A percentile compares a stretch with the other conserved stretches of the same genome.
Conservation (phyloP, 2,113 vertebrate genomes). For the Nothoprocta perdicaria region DNA sequence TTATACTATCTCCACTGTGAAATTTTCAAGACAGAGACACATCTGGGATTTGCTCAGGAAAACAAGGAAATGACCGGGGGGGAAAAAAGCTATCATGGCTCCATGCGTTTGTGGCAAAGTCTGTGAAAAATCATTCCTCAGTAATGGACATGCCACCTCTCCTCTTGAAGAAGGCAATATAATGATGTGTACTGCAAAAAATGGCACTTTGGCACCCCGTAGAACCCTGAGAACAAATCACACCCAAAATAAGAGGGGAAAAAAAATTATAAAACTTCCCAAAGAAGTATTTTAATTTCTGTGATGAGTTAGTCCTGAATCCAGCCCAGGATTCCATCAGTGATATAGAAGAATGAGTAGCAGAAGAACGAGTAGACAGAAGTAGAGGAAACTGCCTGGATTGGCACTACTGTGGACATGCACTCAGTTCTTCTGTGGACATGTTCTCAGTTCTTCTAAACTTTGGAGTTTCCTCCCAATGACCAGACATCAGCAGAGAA, state of each 20-base stretch:
- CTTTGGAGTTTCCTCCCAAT: not conserved
- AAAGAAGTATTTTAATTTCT: not conserved
- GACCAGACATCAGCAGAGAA: not conserved
- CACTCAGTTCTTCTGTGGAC: not conserved
- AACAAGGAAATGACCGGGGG: not conserved
- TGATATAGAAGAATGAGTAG: not conserved
- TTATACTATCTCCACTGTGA: not conserved
- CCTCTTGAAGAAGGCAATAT: not conserved
- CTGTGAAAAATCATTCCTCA: not conserved
- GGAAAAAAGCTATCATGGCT: not conserved
- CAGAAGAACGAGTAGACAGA: not conserved
- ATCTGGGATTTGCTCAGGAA: not conserved
- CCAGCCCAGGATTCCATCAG: not conserved
- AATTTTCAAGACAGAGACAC: not conserved
- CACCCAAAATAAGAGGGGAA: too few species aligned
- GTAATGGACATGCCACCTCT: fast-evolving
- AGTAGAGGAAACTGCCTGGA: not conserved
- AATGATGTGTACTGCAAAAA: not conserved
- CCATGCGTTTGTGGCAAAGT: not conserved
- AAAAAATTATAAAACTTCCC: too few species aligned
- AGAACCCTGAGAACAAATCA: not conserved
- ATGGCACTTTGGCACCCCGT: too few species aligned
- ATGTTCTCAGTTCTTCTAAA: too few species aligned
- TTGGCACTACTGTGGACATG: fast-evolving
- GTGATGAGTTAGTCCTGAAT: not conserved